Base-by-base conservation (phyloP, 2,113 vertebrate genomes). In the Sturnira hondurensis region DNA sequence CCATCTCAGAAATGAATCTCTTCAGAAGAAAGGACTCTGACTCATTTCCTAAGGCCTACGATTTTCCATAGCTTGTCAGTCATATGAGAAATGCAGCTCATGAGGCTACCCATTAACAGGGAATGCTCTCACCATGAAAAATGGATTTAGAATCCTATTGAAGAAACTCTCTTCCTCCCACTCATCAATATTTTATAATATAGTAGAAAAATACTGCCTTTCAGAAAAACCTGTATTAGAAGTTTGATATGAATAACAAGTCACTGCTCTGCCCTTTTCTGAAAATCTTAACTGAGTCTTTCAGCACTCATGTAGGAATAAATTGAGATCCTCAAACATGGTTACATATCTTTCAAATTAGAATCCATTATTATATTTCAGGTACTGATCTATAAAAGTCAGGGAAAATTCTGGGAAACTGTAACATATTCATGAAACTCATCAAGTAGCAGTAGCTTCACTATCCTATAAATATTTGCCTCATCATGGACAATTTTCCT, bases 1-100 rank as follows among this genome's bases (percentile, higher is more conserved):
- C 31, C 45, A 50, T 36, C 71, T 94, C 36, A 74, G 93, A 28
- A 93, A 96, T n/a, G 85, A 61, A 84, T 92, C 63, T 82, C 68
- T 28, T 41, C 28, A 93, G 7, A 76, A 65, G 45, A 74, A 85
- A 1, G 9, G 4, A 85, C 78, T 85, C 33, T 47, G 52, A 90
- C 7, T 93, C 9, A 74, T 63, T 67, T 77, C 36, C 33, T 87
- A 88, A 2, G 5, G 15, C 11, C n/a, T 65, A 61, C 31, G n/a
- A 28, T 36, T 63, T 98, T 94, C 54, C n/a, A 5, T 1, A 87
- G 4, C 7, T 84, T 86, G 73, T 85, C 12, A 91, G 38, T 83
- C 17, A 47, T 58, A 20, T 4, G 38, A 76, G 36, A 92, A 54
- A 83, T 45, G 4, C 5, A 68, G 16, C 1, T 61, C 12, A 47